Percentiles rank a stretch among this genome's conserved stretches.
phyloP scores from a whole-genome alignment of 2,888 invertebrate species.

The Calameuta filiformis region DNA sequence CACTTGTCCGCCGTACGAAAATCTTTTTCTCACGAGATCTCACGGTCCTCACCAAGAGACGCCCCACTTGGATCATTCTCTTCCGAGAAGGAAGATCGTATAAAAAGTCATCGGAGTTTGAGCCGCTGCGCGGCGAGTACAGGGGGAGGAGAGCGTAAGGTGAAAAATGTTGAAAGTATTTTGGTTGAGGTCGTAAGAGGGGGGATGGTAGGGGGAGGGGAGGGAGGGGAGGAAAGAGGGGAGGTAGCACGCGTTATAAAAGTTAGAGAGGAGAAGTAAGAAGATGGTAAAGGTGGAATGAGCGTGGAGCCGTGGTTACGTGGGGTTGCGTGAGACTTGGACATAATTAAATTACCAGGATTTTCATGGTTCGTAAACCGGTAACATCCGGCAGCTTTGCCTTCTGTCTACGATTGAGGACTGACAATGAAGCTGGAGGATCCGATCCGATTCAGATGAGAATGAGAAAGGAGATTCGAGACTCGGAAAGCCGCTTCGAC shows the following conservation, averaged over 20 bases:
- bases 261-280: not conserved
- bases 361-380: slow-evolving; percentile 15
- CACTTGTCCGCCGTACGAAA: not conserved
- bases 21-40: not conserved
- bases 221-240: not conserved
- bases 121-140: not conserved
- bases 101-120: not conserved
- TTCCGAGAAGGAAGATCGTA: not conserved
- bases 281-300: not conserved
- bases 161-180: not conserved
- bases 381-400: not conserved
- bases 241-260: not conserved
- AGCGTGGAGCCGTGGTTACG: not conserved
- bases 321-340: not conserved
- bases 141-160: not conserved
- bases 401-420: not conserved
- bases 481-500: slow-evolving; percentile 1
- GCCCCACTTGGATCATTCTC: not conserved
- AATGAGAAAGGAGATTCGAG: not conserved
- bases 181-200: not conserved
- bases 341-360: slow-evolving; percentile 15
- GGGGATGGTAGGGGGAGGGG: too few species aligned
- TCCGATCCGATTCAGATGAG: not conserved
- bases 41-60: not conserved
- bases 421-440: not conserved